Percentiles rank a stretch among this genome's conserved stretches.
phyloP scores from a whole-genome alignment of 2,797 vertebrate species.

The Myotis findleyi region DNA sequence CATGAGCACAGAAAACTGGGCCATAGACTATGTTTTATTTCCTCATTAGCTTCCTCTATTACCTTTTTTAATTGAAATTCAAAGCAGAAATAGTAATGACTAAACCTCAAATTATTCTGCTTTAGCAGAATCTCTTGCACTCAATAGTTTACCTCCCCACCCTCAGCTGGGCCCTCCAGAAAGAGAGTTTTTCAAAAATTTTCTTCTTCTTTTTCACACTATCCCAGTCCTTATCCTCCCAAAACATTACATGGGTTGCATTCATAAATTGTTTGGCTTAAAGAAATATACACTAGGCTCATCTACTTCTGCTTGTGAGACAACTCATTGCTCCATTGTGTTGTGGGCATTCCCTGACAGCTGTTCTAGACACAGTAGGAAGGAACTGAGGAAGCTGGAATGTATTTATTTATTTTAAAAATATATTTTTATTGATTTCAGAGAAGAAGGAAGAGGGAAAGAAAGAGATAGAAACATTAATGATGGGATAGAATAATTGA shows the following conservation, averaged over 20 bases:
- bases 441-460: too few species aligned
- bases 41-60: slow-evolving; percentile 38
- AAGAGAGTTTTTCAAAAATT: slow-evolving; percentile 25
- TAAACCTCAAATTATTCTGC: slow-evolving; percentile 10
- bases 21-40: slow-evolving; percentile 29
- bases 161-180: not conserved
- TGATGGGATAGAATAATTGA: too few species aligned
- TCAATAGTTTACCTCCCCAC: not conserved
- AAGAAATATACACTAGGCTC: not conserved
- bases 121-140: slow-evolving; percentile 26
- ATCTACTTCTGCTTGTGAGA: not conserved
- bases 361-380: not conserved
- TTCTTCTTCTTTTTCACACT: slow-evolving; percentile 1
- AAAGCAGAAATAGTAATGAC: slow-evolving; percentile 9
- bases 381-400: not conserved
- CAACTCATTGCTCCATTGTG: not conserved
- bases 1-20: not conserved
- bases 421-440: too few species aligned
- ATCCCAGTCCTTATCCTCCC: not conserved
- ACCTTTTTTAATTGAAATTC: slow-evolving; percentile 41
- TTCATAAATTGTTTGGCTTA: slow-evolving; percentile 13
- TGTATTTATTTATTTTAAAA: not conserved
- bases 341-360: not conserved
- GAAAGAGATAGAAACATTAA: too few species aligned
- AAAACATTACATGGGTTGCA: not conserved